Evolutionary conservation across 2,113 vertebrate genomes (phyloP).

Genomic region (Pluvialis apricaria): DNA sequence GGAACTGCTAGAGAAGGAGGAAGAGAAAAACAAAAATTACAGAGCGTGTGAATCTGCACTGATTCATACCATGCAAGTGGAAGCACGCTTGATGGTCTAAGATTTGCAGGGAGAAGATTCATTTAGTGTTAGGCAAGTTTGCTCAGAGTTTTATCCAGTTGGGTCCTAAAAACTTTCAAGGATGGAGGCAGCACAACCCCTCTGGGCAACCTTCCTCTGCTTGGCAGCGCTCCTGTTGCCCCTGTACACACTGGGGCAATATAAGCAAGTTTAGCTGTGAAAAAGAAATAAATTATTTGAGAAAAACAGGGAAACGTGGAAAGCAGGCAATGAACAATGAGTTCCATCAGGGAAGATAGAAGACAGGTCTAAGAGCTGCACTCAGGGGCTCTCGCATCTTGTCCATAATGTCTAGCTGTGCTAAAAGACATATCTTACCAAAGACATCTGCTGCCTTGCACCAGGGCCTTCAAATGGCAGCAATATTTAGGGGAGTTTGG

Average conservation of each 20-base stretch:
- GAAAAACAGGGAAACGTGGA: background rate
- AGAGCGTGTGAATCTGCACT: background rate
- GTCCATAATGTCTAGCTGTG: background rate
- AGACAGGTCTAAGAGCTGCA: background rate
- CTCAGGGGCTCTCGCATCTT: background rate
- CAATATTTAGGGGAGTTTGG: background rate
- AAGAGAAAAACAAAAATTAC: background rate
- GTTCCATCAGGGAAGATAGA: background rate
- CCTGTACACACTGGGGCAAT: fast-evolving
- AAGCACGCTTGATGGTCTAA: background rate
- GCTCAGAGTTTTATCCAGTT: background rate
- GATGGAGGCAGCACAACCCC: background rate
- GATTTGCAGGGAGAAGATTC: background rate
- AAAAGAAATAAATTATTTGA: background rate
- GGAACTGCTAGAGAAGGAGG: background rate
- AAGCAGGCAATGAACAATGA: background rate
- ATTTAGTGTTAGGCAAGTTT: background rate
- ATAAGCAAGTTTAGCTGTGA: background rate
- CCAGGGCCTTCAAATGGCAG: background rate
- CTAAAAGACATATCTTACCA: fast-evolving
- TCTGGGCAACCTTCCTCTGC: background rate
- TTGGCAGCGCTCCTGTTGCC: background rate
- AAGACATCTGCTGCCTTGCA: fast-evolving
- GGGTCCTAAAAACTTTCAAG: background rate
- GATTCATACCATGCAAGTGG: background rate